Evolutionary conservation across 2,113 vertebrate genomes (phyloP).

Genomic region (Sylvicapra grimmia): DNA sequence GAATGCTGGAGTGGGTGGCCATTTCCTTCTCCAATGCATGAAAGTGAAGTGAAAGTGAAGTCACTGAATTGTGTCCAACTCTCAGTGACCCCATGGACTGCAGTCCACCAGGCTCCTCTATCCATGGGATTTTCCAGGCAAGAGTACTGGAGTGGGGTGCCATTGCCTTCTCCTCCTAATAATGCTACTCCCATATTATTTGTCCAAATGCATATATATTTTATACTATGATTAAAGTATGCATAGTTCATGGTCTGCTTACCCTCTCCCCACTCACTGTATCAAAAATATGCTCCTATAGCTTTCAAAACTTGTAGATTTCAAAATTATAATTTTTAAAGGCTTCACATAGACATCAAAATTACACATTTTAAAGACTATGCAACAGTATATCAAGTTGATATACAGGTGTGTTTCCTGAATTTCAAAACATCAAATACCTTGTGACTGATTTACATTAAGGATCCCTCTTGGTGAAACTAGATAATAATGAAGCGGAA

Average conservation of each 20-base stretch:
- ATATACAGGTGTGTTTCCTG: neutral
- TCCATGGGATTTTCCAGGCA: too few species aligned
- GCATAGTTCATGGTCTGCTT: neutral
- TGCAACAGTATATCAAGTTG: neutral
- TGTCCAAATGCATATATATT: neutral
- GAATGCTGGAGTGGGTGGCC: too few species aligned
- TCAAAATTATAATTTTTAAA: neutral
- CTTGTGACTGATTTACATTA: neutral
- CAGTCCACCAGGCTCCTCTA: too few species aligned
- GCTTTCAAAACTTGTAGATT: neutral
- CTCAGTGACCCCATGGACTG: too few species aligned
- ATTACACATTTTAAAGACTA: neutral
- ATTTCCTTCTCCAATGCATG: too few species aligned
- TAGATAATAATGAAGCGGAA: neutral
- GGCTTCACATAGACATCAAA: neutral
- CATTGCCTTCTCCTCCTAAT: neutral
- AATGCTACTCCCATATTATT: neutral
- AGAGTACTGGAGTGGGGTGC: too few species aligned
- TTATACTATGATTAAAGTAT: neutral
- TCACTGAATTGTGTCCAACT: too few species aligned
- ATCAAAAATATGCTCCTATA: neutral
- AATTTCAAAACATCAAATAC: conserved; percentile 11
- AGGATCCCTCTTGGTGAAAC: neutral
- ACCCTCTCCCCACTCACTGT: neutral
- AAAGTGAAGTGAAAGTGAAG: too few species aligned